phyloP scores from a whole-genome alignment of 2,888 invertebrate genomes.

The Dinocampus coccinellae region DNA sequence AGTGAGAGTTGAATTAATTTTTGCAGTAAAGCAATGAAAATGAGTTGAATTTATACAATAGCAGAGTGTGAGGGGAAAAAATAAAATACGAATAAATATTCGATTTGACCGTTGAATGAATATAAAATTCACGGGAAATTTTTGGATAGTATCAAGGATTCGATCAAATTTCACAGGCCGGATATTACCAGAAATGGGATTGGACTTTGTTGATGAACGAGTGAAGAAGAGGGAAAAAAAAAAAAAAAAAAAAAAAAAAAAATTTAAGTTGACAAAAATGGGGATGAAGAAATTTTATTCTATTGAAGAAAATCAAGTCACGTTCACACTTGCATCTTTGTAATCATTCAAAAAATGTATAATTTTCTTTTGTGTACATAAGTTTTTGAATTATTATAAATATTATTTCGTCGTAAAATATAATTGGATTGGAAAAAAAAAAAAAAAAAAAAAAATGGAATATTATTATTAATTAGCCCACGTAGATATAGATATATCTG shows the following conservation, averaged over 20 bases:
- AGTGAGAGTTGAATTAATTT: too few species aligned
- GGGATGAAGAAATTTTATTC: slow-evolving; percentile 25
- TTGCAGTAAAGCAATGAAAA: too few species aligned
- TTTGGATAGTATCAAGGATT: slow-evolving; percentile 23
- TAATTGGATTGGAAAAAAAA: not conserved
- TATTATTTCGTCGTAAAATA: not conserved
- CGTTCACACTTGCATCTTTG: not conserved
- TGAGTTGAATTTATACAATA: too few species aligned
- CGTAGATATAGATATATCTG: not conserved
- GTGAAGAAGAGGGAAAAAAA: not conserved
- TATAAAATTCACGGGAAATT: slow-evolving; percentile 14
- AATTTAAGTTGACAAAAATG: not conserved
- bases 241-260: not conserved
- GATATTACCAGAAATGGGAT: slow-evolving; percentile 41
- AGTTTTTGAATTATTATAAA: too few species aligned
- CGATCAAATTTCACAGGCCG: slow-evolving; percentile 42
- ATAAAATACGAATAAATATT: not conserved
- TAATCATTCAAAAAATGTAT: not conserved
- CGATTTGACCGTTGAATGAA: slow-evolving; percentile 1
- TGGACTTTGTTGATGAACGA: slow-evolving; percentile 1
- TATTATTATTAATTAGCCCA: not conserved
- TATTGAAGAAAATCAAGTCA: slow-evolving; percentile 14
- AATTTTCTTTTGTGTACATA: not conserved
- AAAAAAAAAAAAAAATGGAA: not conserved
- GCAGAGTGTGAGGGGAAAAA: not conserved